Evolutionary conservation across 2,888 invertebrate species (phyloP).

Genomic region (Enchytraeus crypticus): DNA sequence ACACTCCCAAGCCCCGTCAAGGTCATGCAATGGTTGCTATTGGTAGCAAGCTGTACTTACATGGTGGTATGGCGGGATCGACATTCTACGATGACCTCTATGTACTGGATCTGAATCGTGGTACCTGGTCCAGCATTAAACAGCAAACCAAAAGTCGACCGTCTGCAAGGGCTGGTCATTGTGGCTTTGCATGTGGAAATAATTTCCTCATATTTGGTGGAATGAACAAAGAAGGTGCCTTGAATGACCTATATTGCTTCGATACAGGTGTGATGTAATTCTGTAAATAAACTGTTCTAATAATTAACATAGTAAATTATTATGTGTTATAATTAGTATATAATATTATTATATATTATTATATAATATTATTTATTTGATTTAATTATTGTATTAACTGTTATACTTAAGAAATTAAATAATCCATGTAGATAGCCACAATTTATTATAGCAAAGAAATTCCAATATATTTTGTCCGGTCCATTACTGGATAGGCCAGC

Average conservation of each 20-base stretch:
- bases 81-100: conserved; percentile 46
- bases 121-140: conserved; percentile 37
- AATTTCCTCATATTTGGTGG: conserved; percentile 46
- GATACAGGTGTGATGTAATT: conserved; percentile 29
- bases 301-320: too few species aligned
- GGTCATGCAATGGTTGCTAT: conserved; percentile 43
- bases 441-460: too few species aligned
- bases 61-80: conserved; percentile 43
- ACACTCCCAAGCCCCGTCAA: conserved; percentile 44
- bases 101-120: conserved; percentile 38
- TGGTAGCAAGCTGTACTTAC: conserved; percentile 39
- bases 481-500: too few species aligned
- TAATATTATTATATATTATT: too few species aligned
- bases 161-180: conserved; percentile 43
- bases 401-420: too few species aligned
- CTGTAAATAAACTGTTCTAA: too few species aligned
- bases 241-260: conserved; percentile 42
- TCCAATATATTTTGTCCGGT: too few species aligned
- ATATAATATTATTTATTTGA: too few species aligned
- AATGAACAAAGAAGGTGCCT: conserved; percentile 43
- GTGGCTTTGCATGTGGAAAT: conserved; percentile 33
- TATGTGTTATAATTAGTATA: too few species aligned
- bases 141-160: conserved; percentile 37
- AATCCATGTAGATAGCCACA: too few species aligned
- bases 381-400: too few species aligned